Evolutionary conservation across 2,888 invertebrate species (phyloP), one percentile per base, ranked within the genome.

Genomic region (Plagodis pulveraria): DNA sequence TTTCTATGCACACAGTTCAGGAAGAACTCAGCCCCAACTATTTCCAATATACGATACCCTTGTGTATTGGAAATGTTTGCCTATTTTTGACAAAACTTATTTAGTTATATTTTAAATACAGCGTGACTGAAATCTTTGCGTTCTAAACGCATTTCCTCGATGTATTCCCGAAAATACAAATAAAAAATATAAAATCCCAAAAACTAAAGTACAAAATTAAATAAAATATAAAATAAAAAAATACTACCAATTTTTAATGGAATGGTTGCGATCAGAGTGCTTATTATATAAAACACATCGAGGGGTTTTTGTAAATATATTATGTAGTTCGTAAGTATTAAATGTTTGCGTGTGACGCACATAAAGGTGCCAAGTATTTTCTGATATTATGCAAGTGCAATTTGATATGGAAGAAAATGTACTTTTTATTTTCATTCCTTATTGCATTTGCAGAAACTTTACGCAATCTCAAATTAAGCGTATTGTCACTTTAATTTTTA

Each of bases 91-190:
- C 63, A 60, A 62, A 45, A 44, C 47, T 64, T 62, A 65, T 46
- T 56, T 57, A 67, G 63, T 50, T 53, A 41, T 57, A 51, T 42
- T 9, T 41, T 12, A 11, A 42, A 12, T 41, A 44, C 34, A 72
- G 78, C 79, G 84, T 82, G 87, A 87, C 85, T 89, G 86, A 86
- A 71, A 67, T 67, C 65, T 57, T 72, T 73, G 86, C 89, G 87
- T 89, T 88, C 63, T 67, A 83, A 89, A 89, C 87, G 88, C 86
- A 65, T 60, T 76, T 81, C 78, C 78, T 81, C 82, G 81, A 80
- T 80, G 76, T 78, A 58, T 42, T 58, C 58, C 62, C 54, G 69
- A 76, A 79, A 70, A 73, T 62, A 9, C 45, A 67, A 58, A 65
- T 50, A 59, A 50, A 59, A 54, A 59, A 59, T 38, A 10, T 55